Conservation (phyloP, 2,113 vertebrate species). For the Psilopsiagon aurifrons region DNA sequence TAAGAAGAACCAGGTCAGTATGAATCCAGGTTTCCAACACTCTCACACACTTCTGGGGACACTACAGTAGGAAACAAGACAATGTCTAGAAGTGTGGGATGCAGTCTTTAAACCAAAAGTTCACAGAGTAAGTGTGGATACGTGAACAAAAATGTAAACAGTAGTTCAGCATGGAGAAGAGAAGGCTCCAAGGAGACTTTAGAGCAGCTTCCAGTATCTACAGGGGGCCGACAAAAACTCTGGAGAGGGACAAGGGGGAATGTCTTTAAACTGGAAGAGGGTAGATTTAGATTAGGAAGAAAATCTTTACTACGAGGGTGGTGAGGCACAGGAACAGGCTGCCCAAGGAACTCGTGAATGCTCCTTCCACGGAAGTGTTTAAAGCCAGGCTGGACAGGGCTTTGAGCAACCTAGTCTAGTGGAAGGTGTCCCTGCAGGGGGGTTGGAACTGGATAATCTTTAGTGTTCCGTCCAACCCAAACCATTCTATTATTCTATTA, state of each 20-base stretch:
- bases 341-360: neutral
- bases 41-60: neutral
- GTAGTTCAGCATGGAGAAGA: neutral
- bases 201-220: neutral
- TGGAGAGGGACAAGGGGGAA: neutral
- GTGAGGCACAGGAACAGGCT: neutral
- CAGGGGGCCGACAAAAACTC: neutral
- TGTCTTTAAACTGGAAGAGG: neutral
- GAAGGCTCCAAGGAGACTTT: neutral
- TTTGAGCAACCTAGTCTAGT: neutral
- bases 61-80: neutral
- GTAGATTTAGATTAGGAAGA: neutral
- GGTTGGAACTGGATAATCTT: neutral
- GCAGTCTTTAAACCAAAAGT: neutral
- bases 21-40: neutral
- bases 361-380: neutral
- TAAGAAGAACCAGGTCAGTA: neutral
- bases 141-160: fast-evolving
- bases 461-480: neutral
- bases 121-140: neutral
- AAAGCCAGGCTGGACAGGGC: neutral
- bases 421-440: neutral
- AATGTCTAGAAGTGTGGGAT: neutral
- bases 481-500: neutral
- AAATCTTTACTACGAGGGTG: neutral